Percentiles rank a stretch among this genome's conserved stretches.
These are phyloP conservation scores for Nannobrachium achirus DNA, from an alignment of 2,113 vertebrate genomes.

Conservation along the genomic window DNA sequence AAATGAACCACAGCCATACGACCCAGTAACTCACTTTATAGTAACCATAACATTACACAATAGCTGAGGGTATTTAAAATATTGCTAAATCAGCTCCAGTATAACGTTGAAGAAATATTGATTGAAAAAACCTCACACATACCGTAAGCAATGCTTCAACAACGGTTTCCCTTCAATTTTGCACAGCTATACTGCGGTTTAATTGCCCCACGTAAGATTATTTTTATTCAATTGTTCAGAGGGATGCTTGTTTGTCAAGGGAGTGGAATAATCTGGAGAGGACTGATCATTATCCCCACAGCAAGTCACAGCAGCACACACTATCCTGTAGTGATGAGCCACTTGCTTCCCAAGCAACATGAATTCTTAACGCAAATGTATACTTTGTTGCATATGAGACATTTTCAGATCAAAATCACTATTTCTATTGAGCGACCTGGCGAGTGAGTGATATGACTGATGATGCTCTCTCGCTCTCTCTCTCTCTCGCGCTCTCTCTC, in stretches of 20 bases:
- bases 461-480: background rate
- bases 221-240: background rate
- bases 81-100: background rate
- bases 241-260: background rate
- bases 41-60: background rate
- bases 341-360: background rate
- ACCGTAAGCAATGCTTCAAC: too few relatives aligned
- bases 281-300: background rate
- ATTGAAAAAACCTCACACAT: too few relatives aligned
- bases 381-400: too few relatives aligned
- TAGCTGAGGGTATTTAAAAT: background rate
- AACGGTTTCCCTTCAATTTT: too few relatives aligned
- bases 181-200: too few relatives aligned
- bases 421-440: too few relatives aligned
- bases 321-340: background rate
- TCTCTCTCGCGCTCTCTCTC: too few relatives aligned
- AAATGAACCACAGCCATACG: conserved; percentile 20
- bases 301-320: background rate
- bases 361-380: too few relatives aligned
- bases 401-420: too few relatives aligned
- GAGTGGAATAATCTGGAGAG: background rate
- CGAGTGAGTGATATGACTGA: background rate
- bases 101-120: background rate
- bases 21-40: conserved; percentile 6
- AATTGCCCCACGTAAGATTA: too few relatives aligned